Evolutionary conservation across 1,140 invertebrate species (phyloP).

Genomic region (Drosophila bocki): DNA sequence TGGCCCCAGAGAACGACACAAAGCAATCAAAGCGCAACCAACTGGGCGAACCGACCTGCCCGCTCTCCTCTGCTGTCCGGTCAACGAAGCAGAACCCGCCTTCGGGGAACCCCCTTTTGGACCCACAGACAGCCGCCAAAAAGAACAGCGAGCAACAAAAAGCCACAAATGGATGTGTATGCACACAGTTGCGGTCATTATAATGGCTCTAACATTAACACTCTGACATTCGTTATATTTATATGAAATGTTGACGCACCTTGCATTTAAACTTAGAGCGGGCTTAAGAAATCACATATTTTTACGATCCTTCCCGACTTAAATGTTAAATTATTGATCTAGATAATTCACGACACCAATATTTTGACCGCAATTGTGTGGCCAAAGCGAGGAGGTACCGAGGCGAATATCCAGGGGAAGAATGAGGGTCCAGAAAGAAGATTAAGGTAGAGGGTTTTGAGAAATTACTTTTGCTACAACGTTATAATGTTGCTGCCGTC

Average conservation of each 20-base stretch:
- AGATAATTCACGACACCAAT: background rate
- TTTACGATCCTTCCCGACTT: background rate
- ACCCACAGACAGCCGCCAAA: slow-evolving; percentile 55
- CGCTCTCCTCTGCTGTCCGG: slow-evolving; percentile 34
- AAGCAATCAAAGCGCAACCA: slow-evolving; percentile 75
- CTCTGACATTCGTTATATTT: background rate
- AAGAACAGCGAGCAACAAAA: slow-evolving; percentile 58
- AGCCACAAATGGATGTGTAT: slow-evolving; percentile 66
- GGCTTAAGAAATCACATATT: background rate
- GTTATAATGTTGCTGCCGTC: slow-evolving; percentile 43
- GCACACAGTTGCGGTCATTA: slow-evolving; percentile 27
- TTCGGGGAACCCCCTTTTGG: slow-evolving; percentile 12
- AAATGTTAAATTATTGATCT: background rate
- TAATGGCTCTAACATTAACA: background rate
- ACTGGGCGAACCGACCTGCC: slow-evolving; percentile 58
- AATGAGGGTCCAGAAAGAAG: slow-evolving; percentile 10
- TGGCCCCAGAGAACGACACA: slow-evolving; percentile 71
- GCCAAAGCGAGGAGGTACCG: slow-evolving; percentile 7
- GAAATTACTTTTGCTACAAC: slow-evolving; percentile 72
- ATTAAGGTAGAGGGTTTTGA: slow-evolving; percentile 47
- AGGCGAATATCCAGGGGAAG: background rate
- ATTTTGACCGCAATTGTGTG: background rate
- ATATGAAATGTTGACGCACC: background rate
- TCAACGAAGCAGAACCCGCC: slow-evolving; percentile 66
- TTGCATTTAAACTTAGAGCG: background rate